Evolutionary conservation across 2,113 vertebrate genomes (phyloP).

Genomic region (Chroicocephalus ridibundus): DNA sequence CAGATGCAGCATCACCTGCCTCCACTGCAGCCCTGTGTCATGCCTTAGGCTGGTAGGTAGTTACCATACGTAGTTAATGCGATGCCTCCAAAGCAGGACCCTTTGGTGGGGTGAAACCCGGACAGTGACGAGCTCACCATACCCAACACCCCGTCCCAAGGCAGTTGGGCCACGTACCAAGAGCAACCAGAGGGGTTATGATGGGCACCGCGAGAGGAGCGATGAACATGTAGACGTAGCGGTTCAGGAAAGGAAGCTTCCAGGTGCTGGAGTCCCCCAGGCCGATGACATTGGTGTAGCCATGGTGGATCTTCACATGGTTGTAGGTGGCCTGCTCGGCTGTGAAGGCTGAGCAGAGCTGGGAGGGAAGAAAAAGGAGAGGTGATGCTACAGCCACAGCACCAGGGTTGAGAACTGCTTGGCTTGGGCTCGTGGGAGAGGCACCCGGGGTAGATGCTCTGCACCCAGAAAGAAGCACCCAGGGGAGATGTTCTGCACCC

Average conservation of each 20-base stretch:
- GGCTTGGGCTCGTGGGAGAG: neutral
- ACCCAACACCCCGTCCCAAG: neutral
- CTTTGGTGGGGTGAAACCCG: neutral
- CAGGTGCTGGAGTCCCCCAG: constrained; percentile 93
- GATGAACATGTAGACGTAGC: constrained; percentile 86
- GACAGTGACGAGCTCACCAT: neutral
- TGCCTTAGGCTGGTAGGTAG: neutral
- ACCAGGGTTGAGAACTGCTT: too few relatives aligned
- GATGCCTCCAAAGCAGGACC: neutral
- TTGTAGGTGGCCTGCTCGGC: constrained; percentile 74
- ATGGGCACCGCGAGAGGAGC: constrained; percentile 84
- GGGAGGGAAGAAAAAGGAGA: neutral
- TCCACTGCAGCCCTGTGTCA: neutral
- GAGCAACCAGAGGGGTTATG: constrained; percentile 85
- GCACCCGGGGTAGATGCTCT: neutral
- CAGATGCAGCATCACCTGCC: neutral
- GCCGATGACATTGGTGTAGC: constrained; percentile 89
- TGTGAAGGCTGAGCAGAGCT: constrained; percentile 90
- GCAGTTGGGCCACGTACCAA: constrained; percentile 68
- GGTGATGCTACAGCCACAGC: neutral
- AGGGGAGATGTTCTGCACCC: neutral
- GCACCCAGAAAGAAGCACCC: neutral
- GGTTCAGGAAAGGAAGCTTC: constrained; percentile 85
- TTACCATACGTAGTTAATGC: neutral
- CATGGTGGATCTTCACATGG: constrained; percentile 90